Base-by-base conservation (phyloP, 2,888 invertebrate genomes). In the Eurytoma adleriae region DNA sequence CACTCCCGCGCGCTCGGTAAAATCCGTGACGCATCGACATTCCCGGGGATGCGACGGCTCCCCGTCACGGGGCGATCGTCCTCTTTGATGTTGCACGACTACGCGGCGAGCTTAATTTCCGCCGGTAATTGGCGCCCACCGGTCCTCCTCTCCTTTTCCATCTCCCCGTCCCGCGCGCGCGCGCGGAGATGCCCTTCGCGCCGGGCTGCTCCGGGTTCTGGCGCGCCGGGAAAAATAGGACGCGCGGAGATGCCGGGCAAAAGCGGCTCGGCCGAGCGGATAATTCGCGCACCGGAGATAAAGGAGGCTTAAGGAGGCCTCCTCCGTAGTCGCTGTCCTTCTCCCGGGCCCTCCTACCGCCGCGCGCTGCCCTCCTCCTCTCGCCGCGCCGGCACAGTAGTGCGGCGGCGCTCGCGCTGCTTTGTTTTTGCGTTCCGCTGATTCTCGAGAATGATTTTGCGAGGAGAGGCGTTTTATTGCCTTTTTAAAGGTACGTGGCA, bases 11-110 rank as follows among this genome's bases (percentile, higher is more conserved):
- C 84, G 84, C 84, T 85, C 74, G 84, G 83, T 85, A 84, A 86
- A 87, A 87, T 84, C 85, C 88, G 85, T 88, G 86, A 88, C 87
- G 87, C 86, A 83, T 84, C 83, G 84, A 81, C 81, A 71, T 84
- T 83, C 81, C 81, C 78, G 78, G 52, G 77, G 73, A 69, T 80
- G 81, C 84, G 74, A 61, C 59, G 54, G 64, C 59, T 50, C 71
- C 56, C 70, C 72, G 67, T 75, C 78, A 59, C 75, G 78, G 61
- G 48, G 10, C 7, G 54, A 52, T 48, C 68, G 69, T 70, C 68
- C 13, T 68, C 83, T 83, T 83, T 80, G 83, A 82, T 78, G 79
- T 80, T 73, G 12, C 59, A 64, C 57, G 24, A 14, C 52, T 20
- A 27, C 24, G 18, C 54, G 40, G 73, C 18, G 20, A 57, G 76